Evolutionary conservation across 2,888 invertebrate genomes (phyloP).

Genomic region (Arctia plantaginis): DNA sequence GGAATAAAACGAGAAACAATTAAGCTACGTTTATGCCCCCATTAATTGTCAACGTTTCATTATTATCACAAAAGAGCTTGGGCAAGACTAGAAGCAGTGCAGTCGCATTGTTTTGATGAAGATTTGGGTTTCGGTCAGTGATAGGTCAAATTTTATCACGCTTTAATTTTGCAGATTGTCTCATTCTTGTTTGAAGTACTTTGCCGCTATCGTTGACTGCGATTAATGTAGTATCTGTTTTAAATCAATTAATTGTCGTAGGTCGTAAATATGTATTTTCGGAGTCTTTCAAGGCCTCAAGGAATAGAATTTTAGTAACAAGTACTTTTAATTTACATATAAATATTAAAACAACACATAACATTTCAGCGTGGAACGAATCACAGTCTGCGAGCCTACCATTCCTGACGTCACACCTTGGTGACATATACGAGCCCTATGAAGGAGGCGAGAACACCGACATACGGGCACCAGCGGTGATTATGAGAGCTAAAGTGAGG

Average conservation of each 20-base stretch:
- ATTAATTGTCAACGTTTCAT: constrained; percentile 52
- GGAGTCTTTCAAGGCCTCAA: background rate
- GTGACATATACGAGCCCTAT: constrained; percentile 64
- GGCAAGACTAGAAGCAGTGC: constrained; percentile 24
- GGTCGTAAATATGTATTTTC: too few species aligned
- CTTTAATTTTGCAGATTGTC: constrained; percentile 25
- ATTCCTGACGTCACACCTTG: constrained; percentile 67
- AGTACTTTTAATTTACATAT: background rate
- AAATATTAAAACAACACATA: background rate
- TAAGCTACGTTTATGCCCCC: constrained; percentile 62
- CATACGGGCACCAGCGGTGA: constrained; percentile 61
- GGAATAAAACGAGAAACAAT: constrained; percentile 79
- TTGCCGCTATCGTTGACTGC: constrained; percentile 12
- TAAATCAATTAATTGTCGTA: background rate
- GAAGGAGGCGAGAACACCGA: constrained; percentile 57
- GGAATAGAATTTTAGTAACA: background rate
- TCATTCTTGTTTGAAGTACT: constrained; percentile 21
- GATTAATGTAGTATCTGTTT: constrained; percentile 13
- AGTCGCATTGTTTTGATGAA: constrained; percentile 41
- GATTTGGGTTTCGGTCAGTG: constrained; percentile 35
- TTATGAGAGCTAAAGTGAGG: constrained; percentile 66
- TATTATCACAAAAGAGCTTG: constrained; percentile 33
- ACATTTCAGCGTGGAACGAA: constrained; percentile 72
- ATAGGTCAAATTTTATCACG: constrained; percentile 34
- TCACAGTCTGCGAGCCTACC: constrained; percentile 71